Evolutionary conservation across 1,140 invertebrate genomes (phyloP).

Genomic region (Atta texana): DNA sequence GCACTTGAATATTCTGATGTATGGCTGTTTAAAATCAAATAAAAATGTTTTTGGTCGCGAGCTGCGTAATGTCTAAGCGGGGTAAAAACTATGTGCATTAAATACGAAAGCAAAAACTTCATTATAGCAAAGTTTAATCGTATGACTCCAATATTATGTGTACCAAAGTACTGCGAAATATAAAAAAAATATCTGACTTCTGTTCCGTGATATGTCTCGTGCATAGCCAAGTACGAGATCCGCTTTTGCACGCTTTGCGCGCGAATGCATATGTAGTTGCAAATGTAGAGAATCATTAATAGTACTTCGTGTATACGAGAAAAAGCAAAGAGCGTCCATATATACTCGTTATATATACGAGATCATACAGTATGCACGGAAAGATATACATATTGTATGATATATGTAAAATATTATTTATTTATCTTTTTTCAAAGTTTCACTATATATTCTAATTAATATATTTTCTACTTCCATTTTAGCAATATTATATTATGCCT

Average conservation of each 20-base stretch:
- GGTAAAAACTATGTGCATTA: background rate
- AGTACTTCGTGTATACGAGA: background rate
- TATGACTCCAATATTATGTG: constrained; percentile 39
- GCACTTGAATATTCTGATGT: background rate
- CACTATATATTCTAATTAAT: background rate
- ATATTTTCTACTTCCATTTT: constrained; percentile 1
- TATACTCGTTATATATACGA: background rate
- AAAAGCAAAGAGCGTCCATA: constrained; percentile 19
- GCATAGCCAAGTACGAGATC: background rate
- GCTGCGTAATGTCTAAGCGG: background rate
- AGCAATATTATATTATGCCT: background rate
- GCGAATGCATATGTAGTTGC: constrained; percentile 9
- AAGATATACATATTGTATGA: background rate
- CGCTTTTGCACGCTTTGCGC: constrained; percentile 15
- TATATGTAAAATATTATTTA: constrained; percentile 1
- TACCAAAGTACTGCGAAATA: constrained; percentile 15
- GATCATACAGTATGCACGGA: background rate
- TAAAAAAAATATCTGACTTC: constrained; percentile 6
- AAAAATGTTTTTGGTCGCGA: background rate
- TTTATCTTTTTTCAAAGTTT: constrained; percentile 27
- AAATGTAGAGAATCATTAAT: constrained; percentile 17
- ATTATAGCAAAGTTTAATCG: constrained; percentile 24
- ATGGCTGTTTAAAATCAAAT: background rate
- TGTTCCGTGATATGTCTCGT: background rate
- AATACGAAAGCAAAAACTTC: background rate